phyloP scores from a whole-genome alignment of 2,888 invertebrate species.

The Eurytoma adleriae region DNA sequence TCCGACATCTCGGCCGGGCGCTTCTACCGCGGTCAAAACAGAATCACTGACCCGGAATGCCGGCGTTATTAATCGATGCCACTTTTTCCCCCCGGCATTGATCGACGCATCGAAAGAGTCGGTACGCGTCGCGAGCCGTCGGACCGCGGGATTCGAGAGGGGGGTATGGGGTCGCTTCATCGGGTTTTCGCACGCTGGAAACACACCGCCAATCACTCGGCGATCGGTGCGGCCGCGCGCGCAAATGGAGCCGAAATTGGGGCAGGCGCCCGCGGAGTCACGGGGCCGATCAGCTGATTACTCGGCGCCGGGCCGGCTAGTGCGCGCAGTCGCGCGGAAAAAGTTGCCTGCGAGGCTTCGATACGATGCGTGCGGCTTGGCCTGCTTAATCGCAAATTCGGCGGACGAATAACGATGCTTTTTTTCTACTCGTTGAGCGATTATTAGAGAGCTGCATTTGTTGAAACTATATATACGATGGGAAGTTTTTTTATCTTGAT shows the following conservation, averaged over 20 bases:
- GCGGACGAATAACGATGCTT: no score
- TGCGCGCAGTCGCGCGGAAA: no score
- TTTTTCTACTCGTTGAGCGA: no score
- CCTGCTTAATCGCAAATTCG: no score
- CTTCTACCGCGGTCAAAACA: not conserved
- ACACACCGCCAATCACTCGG: not conserved
- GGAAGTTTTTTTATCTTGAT: no score
- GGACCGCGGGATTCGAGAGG: not conserved
- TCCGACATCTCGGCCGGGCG: no score
- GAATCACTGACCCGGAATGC: conserved; percentile 9
- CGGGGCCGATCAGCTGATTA: not conserved
- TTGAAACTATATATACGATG: no score
- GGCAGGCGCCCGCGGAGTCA: not conserved
- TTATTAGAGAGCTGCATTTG: no score
- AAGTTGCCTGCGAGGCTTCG: no score
- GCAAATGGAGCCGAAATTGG: conserved; percentile 44
- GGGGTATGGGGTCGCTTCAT: conserved; percentile 1
- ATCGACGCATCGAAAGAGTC: not conserved
- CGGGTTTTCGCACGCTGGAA: conserved; percentile 15
- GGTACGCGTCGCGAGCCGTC: not conserved
- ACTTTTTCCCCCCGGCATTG: conserved; percentile 9
- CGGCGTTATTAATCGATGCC: conserved; percentile 20
- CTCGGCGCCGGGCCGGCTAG: no score
- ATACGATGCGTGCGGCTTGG: no score
- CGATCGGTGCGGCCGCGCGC: not conserved